Evolutionary conservation across 2,888 invertebrate species (phyloP).

Genomic region (Nysson spinosus): DNA sequence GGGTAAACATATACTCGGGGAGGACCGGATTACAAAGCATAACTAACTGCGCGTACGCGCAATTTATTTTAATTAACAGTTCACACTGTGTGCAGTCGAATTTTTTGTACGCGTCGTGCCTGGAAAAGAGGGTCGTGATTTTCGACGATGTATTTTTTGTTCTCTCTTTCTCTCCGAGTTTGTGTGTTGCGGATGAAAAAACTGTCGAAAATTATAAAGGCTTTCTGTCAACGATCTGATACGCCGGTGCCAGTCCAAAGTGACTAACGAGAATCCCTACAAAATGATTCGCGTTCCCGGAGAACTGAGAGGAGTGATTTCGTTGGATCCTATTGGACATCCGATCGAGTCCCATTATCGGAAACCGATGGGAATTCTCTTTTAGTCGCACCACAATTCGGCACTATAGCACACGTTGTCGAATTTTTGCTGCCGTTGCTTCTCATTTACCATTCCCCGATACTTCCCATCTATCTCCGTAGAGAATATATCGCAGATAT

Average conservation of each 20-base stretch:
- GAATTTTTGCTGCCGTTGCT: slow-evolving; percentile 40
- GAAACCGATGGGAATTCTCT: slow-evolving; percentile 62
- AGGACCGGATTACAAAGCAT: too few species aligned
- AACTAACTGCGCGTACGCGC: not conserved
- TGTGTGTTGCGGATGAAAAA: not conserved
- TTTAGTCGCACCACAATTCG: slow-evolving; percentile 45
- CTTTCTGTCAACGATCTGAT: slow-evolving; percentile 40
- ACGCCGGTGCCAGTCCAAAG: slow-evolving; percentile 31
- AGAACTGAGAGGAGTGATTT: slow-evolving; percentile 42
- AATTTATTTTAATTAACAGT: slow-evolving; percentile 17
- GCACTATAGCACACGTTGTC: slow-evolving; percentile 44
- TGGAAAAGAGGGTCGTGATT: too few species aligned
- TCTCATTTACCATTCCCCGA: slow-evolving; percentile 33
- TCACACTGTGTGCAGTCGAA: too few species aligned
- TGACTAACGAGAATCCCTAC: slow-evolving; percentile 55
- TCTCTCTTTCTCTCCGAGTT: too few species aligned
- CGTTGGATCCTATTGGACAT: slow-evolving; percentile 27
- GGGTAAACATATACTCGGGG: too few species aligned
- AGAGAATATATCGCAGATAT: slow-evolving; percentile 35
- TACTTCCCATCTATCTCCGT: slow-evolving; percentile 26
- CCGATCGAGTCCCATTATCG: slow-evolving; percentile 57
- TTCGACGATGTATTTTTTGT: too few species aligned
- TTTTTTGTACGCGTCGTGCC: too few species aligned
- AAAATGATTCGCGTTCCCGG: slow-evolving; percentile 41
- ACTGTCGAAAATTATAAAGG: not conserved